Evolutionary conservation across 2,113 vertebrate genomes (phyloP).

Genomic region (Dinomys branickii): DNA sequence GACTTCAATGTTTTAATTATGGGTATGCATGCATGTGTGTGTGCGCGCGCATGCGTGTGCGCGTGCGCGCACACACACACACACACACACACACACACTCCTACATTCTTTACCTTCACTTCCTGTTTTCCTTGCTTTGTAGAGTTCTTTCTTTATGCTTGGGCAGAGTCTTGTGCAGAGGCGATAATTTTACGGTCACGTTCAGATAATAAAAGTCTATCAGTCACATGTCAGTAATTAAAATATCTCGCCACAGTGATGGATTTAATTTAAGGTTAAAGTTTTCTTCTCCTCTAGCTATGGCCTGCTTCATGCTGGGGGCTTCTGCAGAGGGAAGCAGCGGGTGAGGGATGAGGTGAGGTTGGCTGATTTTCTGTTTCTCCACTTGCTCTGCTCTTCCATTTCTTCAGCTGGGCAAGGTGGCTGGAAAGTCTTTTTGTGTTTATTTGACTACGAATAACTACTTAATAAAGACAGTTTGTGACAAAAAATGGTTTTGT

Average conservation of each 20-base stretch:
- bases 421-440: not conserved
- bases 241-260: conserved; percentile 37
- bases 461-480: not conserved
- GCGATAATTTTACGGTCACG: not conserved
- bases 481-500: not conserved
- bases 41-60: no score
- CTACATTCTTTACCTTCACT: not conserved
- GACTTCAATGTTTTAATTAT: not conserved
- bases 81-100: not conserved
- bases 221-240: conserved; percentile 36
- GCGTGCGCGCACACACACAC: not conserved
- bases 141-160: not conserved
- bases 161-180: not conserved
- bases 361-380: not conserved
- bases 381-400: not conserved
- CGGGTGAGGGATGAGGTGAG: no score
- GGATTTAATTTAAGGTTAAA: conserved; percentile 32
- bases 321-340: not conserved
- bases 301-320: not conserved
- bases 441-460: conserved; percentile 11
- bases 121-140: not conserved
- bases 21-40: accelerated
- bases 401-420: not conserved
- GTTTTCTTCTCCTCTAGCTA: not conserved
- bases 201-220: not conserved